These are phyloP conservation scores for Pagrus major DNA, from an alignment of 2,113 vertebrate species.

Conservation along the genomic window DNA sequence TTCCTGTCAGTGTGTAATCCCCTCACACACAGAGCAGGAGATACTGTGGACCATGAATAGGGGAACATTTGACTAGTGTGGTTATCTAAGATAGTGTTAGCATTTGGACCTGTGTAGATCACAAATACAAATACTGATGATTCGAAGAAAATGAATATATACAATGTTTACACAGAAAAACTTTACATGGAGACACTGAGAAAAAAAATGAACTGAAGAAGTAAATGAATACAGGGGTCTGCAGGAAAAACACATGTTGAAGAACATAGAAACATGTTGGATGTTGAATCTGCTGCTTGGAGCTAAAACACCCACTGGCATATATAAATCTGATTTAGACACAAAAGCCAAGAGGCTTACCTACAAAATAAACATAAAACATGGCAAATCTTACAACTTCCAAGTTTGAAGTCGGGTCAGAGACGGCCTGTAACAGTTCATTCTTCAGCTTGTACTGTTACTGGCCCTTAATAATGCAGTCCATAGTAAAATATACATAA, in stretches of 20 bases:
- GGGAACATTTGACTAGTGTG: background rate
- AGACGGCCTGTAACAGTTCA: no score
- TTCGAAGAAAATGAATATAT: background rate
- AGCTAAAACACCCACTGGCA: no score
- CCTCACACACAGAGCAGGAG: background rate
- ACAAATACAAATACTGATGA: background rate
- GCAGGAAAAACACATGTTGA: background rate
- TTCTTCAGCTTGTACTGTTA: no score
- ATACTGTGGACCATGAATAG: background rate
- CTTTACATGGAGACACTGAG: no score
- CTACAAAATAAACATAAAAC: no score
- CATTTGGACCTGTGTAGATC: background rate
- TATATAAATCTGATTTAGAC: no score
- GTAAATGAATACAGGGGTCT: background rate
- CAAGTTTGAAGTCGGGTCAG: no score
- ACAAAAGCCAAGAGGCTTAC: no score
- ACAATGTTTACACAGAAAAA: background rate
- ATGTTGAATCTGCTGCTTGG: background rate
- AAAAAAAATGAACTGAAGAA: background rate
- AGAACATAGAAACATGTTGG: background rate
- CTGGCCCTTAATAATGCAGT: no score
- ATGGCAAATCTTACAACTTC: no score
- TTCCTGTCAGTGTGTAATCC: conserved; percentile 11
- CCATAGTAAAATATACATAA: no score
- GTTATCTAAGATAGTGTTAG: background rate